Conservation (phyloP, 2,113 vertebrate species). For the Recurvirostra avosetta region DNA sequence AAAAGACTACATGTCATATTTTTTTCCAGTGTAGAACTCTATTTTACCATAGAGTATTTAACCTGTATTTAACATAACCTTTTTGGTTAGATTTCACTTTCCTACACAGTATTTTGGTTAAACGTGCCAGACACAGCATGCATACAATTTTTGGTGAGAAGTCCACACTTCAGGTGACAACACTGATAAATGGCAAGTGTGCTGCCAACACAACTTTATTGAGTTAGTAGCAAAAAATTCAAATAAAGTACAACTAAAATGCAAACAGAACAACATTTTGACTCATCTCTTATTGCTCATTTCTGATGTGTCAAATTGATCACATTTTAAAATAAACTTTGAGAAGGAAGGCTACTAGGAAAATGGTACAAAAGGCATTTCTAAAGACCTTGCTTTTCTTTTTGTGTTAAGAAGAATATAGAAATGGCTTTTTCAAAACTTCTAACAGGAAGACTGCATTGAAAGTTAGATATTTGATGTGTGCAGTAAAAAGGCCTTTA, state of each 20-base stretch:
- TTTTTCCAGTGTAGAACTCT: background rate
- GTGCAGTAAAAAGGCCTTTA: conserved; percentile 14
- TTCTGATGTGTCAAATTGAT: background rate
- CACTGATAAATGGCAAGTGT: background rate
- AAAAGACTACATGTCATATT: background rate
- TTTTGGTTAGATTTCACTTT: background rate
- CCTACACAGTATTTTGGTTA: background rate
- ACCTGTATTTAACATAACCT: background rate
- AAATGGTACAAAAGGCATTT: conserved; percentile 27
- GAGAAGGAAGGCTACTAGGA: background rate
- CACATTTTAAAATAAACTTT: background rate
- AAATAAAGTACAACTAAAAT: background rate
- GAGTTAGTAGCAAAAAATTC: background rate
- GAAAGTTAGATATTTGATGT: conserved; percentile 6
- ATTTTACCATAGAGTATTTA: background rate
- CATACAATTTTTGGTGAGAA: background rate
- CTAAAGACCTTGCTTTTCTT: background rate
- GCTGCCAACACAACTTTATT: background rate
- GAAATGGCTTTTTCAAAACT: background rate
- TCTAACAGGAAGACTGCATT: background rate
- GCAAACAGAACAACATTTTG: background rate
- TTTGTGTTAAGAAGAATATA: background rate
- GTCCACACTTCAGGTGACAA: background rate
- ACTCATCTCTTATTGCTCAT: background rate
- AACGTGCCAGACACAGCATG: background rate